Evolutionary conservation across 2,797 vertebrate species (phyloP).

Genomic region (Arctocebus calabarensis): DNA sequence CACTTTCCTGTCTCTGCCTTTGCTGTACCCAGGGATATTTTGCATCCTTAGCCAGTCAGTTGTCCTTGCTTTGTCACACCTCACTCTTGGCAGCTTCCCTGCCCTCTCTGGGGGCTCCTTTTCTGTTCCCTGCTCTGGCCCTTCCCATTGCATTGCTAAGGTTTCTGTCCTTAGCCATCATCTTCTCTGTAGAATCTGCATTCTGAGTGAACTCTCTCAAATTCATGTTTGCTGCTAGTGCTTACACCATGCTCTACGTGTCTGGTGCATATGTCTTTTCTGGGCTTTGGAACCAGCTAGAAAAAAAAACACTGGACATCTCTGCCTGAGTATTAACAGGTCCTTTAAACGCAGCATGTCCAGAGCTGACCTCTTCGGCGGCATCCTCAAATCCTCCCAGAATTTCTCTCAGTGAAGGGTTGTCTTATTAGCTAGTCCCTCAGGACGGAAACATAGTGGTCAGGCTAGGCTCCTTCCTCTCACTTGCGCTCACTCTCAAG

Average conservation of each 20-base stretch:
- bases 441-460: not conserved
- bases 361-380: not conserved
- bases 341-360: not conserved
- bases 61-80: not conserved
- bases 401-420: not conserved
- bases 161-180: not conserved
- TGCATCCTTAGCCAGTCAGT: not conserved
- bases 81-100: not conserved
- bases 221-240: not conserved
- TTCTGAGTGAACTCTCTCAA: not conserved
- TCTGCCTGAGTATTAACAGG: not conserved
- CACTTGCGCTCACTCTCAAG: fast-evolving
- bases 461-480: not conserved
- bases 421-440: not conserved
- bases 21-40: not conserved
- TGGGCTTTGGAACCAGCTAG: not conserved
- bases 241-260: not conserved
- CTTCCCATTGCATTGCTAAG: not conserved
- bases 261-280: not conserved
- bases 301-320: not conserved
- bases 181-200: not conserved
- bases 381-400: not conserved
- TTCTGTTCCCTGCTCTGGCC: not conserved
- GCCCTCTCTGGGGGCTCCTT: not conserved
- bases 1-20: not conserved